A percentile compares a stretch with the other conserved stretches of the same genome.
phyloP scores from a whole-genome alignment of 2,113 vertebrate genomes.

The Oreotrochilus melanogaster region DNA sequence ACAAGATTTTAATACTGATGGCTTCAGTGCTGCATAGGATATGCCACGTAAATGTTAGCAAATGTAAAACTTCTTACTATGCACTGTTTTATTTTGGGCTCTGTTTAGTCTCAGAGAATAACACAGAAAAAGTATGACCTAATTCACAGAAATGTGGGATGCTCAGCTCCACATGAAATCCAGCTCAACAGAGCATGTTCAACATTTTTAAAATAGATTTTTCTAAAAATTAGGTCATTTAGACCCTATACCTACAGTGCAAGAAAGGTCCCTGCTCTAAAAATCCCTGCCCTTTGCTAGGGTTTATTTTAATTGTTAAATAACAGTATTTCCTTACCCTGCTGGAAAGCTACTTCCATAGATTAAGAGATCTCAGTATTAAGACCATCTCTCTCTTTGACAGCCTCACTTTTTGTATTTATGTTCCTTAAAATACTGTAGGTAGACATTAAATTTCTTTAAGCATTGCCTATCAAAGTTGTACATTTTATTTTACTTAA shows the following conservation, averaged over 20 bases:
- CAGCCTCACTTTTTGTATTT: neutral
- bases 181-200: neutral
- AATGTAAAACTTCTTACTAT: neutral
- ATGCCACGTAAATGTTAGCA: neutral
- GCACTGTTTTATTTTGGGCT: neutral
- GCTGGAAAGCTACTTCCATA: neutral
- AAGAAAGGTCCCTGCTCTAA: neutral
- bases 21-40: neutral
- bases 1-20: neutral
- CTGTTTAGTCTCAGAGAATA: neutral
- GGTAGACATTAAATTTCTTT: neutral
- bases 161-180: neutral
- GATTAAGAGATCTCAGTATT: neutral
- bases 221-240: constrained; percentile 35
- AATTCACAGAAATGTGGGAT: neutral
- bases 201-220: constrained; percentile 29
- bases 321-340: neutral
- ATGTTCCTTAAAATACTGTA: neutral
- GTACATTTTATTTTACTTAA: neutral
- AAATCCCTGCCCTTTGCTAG: neutral
- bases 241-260: neutral
- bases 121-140: constrained; percentile 3
- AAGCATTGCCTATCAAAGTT: neutral
- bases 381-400: neutral
- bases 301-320: neutral